Evolutionary conservation across 2,888 invertebrate species (phyloP).

Genomic region (Drosophila rubida): DNA sequence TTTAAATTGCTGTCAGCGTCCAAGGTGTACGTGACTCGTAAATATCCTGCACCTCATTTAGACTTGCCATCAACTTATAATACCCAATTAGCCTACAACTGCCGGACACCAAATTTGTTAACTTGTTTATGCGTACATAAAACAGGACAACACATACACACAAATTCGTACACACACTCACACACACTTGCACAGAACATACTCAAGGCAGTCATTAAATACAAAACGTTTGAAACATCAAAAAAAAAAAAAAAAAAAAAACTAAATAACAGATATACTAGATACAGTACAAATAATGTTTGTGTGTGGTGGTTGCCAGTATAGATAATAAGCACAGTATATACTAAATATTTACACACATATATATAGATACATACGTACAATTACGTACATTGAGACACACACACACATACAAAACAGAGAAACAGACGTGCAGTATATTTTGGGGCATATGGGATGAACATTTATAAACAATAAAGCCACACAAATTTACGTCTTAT

Average conservation of each 20-base stretch:
- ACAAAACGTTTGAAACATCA: conserved; percentile 47
- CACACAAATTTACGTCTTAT: conserved; percentile 19
- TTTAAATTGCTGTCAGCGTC: too few relatives aligned
- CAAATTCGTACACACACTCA: conserved; percentile 1
- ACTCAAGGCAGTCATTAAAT: conserved; percentile 50
- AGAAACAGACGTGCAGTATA: not conserved
- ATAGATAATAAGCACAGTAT: conserved; percentile 43
- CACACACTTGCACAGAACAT: not conserved
- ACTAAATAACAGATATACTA: conserved; percentile 46
- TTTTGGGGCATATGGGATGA: conserved; percentile 20
- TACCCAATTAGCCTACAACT: not conserved
- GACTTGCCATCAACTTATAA: not conserved
- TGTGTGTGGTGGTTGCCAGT: conserved; percentile 34
- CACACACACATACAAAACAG: conserved; percentile 10
- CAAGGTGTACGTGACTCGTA: not conserved
- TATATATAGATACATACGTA: conserved; percentile 1
- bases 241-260: conserved; percentile 16
- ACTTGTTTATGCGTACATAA: conserved; percentile 41
- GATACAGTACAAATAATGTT: conserved; percentile 28
- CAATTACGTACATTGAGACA: conserved; percentile 36
- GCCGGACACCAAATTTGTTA: not conserved
- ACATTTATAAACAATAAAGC: conserved; percentile 27
- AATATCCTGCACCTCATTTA: not conserved
- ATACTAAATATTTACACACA: conserved; percentile 1
- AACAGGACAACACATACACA: conserved; percentile 21